These are phyloP conservation scores for Xenopus petersii DNA, from an alignment of 2,797 vertebrate genomes.

Conservation along the genomic window DNA sequence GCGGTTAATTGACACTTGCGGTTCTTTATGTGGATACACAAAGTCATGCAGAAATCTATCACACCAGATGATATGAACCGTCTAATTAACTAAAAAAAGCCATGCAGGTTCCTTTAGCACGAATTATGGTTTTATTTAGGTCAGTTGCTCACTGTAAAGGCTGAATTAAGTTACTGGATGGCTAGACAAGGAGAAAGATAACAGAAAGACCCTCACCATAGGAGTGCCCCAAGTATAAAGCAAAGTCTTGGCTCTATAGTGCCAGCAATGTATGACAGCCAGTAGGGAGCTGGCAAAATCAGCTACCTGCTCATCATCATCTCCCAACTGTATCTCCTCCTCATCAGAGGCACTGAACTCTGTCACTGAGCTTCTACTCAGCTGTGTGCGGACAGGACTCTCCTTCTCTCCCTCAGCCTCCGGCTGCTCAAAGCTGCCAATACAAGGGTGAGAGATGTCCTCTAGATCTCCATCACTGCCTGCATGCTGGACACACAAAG, in stretches of 20 bases:
- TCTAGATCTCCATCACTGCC: slow-evolving; percentile 76
- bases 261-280: slow-evolving; percentile 91
- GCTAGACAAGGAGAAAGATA: slow-evolving; percentile 50
- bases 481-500: slow-evolving; percentile 74
- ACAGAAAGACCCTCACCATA: slow-evolving; percentile 82
- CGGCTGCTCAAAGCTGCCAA: slow-evolving; percentile 59
- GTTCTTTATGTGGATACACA: not conserved
- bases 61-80: not conserved
- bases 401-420: slow-evolving; percentile 58
- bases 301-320: slow-evolving; percentile 86
- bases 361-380: slow-evolving; percentile 58
- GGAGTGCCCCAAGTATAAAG: slow-evolving; percentile 83
- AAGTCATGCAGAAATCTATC: not conserved
- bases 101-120: slow-evolving; percentile 5
- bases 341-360: slow-evolving; percentile 61
- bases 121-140: not conserved
- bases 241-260: slow-evolving; percentile 89
- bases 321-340: slow-evolving; percentile 76
- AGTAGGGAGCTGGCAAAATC: slow-evolving; percentile 81
- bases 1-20: slow-evolving; percentile 7
- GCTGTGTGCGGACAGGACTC: slow-evolving; percentile 64
- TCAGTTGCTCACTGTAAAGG: not conserved
- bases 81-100: not conserved
- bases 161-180: slow-evolving; percentile 31
- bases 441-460: slow-evolving; percentile 64